Percentiles rank a stretch among this genome's conserved stretches.
Conservation (phyloP, 1,140 invertebrate species). For the Euwallacea similis region DNA sequence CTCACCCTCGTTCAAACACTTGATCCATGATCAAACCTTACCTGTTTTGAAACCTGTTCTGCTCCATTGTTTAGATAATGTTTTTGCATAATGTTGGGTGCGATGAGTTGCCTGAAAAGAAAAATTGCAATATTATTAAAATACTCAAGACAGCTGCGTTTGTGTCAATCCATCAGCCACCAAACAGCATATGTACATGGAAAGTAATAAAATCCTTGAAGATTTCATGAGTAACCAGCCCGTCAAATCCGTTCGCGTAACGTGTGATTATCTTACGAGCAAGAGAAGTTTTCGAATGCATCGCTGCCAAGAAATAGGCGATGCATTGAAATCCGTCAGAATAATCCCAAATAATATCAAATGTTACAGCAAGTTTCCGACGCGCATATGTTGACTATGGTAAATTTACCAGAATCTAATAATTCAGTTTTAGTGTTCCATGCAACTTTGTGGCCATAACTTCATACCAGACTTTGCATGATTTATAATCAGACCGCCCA, state of each 20-base stretch:
- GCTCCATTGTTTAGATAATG: conserved; percentile 73
- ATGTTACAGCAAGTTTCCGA: conserved; percentile 10
- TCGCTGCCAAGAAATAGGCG: not conserved
- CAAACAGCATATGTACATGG: not conserved
- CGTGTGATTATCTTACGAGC: too few species aligned
- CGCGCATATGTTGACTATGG: conserved; percentile 9
- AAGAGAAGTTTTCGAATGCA: too few species aligned
- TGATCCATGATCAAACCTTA: conserved; percentile 43
- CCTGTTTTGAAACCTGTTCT: conserved; percentile 71
- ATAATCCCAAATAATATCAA: conserved; percentile 4
- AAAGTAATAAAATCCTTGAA: not conserved
- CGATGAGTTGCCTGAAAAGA: conserved; percentile 74
- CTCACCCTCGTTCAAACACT: not conserved
- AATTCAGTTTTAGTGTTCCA: conserved; percentile 22
- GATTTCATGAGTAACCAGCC: not conserved
- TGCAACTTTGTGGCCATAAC: conserved; percentile 20
- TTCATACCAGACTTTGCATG: conserved; percentile 13
- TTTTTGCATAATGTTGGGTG: conserved; percentile 80
- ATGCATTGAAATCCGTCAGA: not conserved
- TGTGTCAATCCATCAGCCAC: too few species aligned
- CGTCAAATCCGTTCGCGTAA: too few species aligned
- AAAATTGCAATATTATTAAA: conserved; percentile 24
- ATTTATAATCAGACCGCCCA: conserved; percentile 14
- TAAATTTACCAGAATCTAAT: conserved; percentile 14
- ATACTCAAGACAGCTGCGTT: too few species aligned